A percentile compares a stretch with the other conserved stretches of the same genome.
These are phyloP conservation scores for Denticeps clupeoides DNA, from an alignment of 2,797 vertebrate genomes.

Conservation along the genomic window DNA sequence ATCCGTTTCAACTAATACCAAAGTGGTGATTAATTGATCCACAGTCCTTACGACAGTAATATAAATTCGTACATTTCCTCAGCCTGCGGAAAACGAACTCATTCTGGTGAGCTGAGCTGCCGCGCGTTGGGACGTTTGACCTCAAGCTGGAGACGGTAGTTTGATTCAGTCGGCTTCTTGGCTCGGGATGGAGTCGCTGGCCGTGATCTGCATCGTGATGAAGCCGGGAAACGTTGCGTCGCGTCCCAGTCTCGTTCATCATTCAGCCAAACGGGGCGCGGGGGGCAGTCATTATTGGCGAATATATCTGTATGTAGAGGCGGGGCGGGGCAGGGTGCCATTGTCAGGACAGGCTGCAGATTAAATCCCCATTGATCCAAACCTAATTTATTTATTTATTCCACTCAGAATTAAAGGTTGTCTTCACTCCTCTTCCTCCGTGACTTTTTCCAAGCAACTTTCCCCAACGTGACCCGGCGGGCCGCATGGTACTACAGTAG, in stretches of 20 bases:
- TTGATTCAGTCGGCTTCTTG: too few species aligned
- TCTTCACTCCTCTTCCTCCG: constrained; percentile 37
- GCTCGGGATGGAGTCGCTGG: background rate
- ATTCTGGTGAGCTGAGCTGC: too few species aligned
- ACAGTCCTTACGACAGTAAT: too few species aligned
- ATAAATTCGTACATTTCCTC: too few species aligned
- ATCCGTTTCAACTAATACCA: too few species aligned
- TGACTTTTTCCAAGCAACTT: constrained; percentile 34
- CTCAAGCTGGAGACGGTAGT: too few species aligned
- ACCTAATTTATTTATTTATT: constrained; percentile 58
- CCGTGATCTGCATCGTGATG: constrained; percentile 4
- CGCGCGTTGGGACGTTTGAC: too few species aligned
- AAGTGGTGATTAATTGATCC: too few species aligned
- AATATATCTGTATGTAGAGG: background rate
- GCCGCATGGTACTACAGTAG: too few species aligned
- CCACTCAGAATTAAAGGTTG: constrained; percentile 49
- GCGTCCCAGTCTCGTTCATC: background rate
- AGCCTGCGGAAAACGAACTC: too few species aligned
- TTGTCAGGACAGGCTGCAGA: constrained; percentile 36
- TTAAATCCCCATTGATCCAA: constrained; percentile 54
- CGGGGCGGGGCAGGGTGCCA: constrained; percentile 4
- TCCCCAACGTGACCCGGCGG: too few species aligned
- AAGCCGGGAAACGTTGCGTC: background rate
- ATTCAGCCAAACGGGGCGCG: background rate
- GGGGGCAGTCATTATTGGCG: background rate